These are phyloP conservation scores for Limnodromus scolopaceus DNA, from an alignment of 2,797 vertebrate species.

Conservation along the genomic window DNA sequence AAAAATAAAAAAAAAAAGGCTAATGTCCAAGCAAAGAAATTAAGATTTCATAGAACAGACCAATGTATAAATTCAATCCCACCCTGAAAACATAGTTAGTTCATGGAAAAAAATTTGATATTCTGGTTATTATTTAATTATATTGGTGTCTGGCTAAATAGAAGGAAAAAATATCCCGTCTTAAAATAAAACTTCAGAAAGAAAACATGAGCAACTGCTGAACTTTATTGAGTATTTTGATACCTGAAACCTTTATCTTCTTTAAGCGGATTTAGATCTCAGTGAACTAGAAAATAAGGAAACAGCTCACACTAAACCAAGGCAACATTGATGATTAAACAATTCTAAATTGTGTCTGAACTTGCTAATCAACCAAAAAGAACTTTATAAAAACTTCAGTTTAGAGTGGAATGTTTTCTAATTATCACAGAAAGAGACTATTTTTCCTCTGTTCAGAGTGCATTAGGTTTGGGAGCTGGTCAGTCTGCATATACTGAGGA, in stretches of 20 bases:
- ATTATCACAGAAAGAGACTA: background rate
- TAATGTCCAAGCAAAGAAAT: background rate
- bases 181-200: background rate
- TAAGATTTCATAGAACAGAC: background rate
- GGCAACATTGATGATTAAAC: background rate
- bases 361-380: background rate
- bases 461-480: background rate
- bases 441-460: background rate
- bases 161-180: background rate
- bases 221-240: background rate
- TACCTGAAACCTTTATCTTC: background rate
- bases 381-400: background rate
- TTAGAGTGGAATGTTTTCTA: background rate
- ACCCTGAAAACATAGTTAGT: background rate
- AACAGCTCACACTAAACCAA: background rate
- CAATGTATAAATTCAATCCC: background rate
- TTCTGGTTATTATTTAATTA: background rate
- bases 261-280: constrained; percentile 33
- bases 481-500: background rate
- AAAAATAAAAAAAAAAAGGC: background rate
- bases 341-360: background rate
- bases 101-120: rapidly evolving
- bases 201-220: background rate
- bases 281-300: constrained; percentile 42
- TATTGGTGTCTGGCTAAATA: background rate